phyloP scores from a whole-genome alignment of 92 coral and sea anemone species.

The Scolanthus callimorphus region DNA sequence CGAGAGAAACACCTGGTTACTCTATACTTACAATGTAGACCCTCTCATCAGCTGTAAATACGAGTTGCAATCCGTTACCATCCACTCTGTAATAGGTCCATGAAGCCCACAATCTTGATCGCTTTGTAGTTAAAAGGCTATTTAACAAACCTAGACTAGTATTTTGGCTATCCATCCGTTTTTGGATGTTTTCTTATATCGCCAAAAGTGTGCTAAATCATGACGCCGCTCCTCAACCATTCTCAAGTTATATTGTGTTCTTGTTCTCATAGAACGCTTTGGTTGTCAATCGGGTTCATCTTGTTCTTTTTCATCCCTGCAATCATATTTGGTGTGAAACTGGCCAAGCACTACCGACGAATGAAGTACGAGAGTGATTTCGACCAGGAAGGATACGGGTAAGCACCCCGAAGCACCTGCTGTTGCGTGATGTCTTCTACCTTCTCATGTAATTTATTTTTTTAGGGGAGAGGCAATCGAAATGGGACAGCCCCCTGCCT shows the following conservation, averaged over 20 bases:
- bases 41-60: no score
- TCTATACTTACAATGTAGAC: no score
- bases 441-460: not conserved
- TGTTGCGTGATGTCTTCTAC: not conserved
- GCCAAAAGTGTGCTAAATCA: no score
- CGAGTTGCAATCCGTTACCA: no score
- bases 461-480: constrained; percentile 19
- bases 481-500: constrained; percentile 25
- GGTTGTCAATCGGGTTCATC: constrained; percentile 93
- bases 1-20: no score
- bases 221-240: constrained; percentile 71
- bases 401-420: constrained; percentile 3
- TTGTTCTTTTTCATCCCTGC: constrained; percentile 97
- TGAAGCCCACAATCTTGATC: no score
- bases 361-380: constrained; percentile 89
- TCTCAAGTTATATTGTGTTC: constrained; percentile 53
- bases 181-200: no score
- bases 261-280: constrained; percentile 74
- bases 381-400: constrained; percentile 55
- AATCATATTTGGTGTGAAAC: constrained; percentile 87
- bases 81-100: no score
- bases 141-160: no score
- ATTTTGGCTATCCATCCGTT: no score
- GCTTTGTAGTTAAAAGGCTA: no score
- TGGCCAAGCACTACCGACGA: constrained; percentile 93